Base-by-base conservation (phyloP, 2,888 invertebrate genomes). In the Meteorus cinctellus region DNA sequence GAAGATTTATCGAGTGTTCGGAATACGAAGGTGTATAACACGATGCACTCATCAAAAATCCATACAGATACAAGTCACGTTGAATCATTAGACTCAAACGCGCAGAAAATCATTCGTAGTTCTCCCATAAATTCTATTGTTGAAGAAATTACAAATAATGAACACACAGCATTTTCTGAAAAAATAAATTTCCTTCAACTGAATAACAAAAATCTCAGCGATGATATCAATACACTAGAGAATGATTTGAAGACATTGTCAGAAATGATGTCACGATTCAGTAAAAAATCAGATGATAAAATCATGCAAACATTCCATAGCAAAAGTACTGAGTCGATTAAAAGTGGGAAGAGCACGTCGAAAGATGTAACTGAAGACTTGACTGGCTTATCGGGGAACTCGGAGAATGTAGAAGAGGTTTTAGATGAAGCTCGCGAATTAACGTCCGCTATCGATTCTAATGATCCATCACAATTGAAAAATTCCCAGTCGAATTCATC, bases 251-350 rank as follows among this genome's bases (percentile, higher is more conserved):
- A 84, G 74, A 84, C 83, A n/a, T 82, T 89, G 14, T 86, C 88
- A 3, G 87, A 89, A 69, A 86, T 89, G 83, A 88, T 89, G 87
- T 85, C 84, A 2, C 85, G 85, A 16, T 85, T 87, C 51, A 85
- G 85, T 74, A 87, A 86, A 80, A 86, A 85, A 74, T 84, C 88
- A 1, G 83, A 83, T 12, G 83, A 84, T 14, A 86, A 86, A 63
- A 76, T 81, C 1, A 70, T 10, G 55, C 45, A 24, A 24, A 55
- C 55, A 8, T 19, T 55, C 10, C 19, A 55, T 55, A 19, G 74
- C 4, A 72, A 67, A 0, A 12, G 41, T 24, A 36, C 59, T 2
- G 60, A 60, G 34, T 55, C 51, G 72, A 71, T 73, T 51, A 76
- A 77, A 14, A 79, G 63, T 8, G 78, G 80, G 6, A 83, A 73